Evolutionary conservation across 2,797 vertebrate genomes (phyloP), one percentile per base, ranked within the genome.

Genomic region (Mus spretus): DNA sequence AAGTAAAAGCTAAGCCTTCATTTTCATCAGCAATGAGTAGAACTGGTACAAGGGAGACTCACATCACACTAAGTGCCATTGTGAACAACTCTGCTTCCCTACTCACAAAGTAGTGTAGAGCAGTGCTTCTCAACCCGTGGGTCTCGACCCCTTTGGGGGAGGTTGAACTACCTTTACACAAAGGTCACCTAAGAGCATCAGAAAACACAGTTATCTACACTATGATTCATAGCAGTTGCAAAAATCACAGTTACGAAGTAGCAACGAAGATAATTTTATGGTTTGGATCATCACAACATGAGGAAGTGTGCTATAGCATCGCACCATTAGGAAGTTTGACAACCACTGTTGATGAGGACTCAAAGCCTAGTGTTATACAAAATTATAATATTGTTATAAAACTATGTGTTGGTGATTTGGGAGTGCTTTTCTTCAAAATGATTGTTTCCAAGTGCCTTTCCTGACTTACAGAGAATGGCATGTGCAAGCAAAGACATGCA

Each of bases 351-450:
- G 72, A 17, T 77, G 12, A 57, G 22, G 4, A 9, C 44, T 65
- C 44, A 67, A 63, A 34, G 14, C 2, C 22, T 95, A 4, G 31
- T 75, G 37, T 61, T 20, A 6, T 92, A 12, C 37, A 1, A 65
- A 50, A 53, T 34, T 15, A 91, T 19, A 47, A 63, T 20, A 94
- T 44, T 14, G 95, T 80, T 77, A 81, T 6, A 90, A 92, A 95
- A 31, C 3, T 83, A 2, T 37, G 82, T 82, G 3, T 77, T 90
- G 40, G 72, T 13, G 5, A 72, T 20, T 19, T 28, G 61, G 63
- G 7, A n/a, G 31, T 6, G 67, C 55, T 91, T 20, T 65, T 87
- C 19, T 57, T 85, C 47, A 75, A 15, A 31, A 83, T 44, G 89
- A 53, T 47, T 1, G 47, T 90, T 95, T 90, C 50, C 22, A 83